Base-by-base conservation (phyloP, 1,140 invertebrate genomes). In the Zeugodacus cucurbitae region DNA sequence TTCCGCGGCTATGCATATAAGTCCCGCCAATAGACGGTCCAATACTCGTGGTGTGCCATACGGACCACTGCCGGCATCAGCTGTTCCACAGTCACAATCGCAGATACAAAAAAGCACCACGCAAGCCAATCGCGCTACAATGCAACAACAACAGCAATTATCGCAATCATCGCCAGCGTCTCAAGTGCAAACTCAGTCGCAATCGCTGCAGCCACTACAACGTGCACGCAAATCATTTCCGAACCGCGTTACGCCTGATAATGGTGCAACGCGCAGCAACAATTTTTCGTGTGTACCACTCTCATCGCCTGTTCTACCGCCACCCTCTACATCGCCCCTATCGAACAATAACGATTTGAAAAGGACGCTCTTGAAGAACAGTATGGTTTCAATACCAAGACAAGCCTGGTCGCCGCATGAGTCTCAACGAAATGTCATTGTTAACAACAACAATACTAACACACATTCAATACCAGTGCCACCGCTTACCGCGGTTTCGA, bases 321-420 rank as follows among this genome's bases (percentile, higher is more conserved):
- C 57, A 22, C 44, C 87, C 10, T 54, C 57, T n/a, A 58, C 54
- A 32, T 34, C 54, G 8, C 29, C 85, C 6, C 41, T 57, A n/a
- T 5, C n/a, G 17, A 44, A 34, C 10, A 82, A 26, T 29, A 82
- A 82, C 17, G 88, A 88, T 44, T 58, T 44, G 26, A 87, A 86
- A 87, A 62, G 85, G 57, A 62, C 88, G 20, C 70, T 88, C 29
- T n/a, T 86, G 6, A 88, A 34, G 57, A 91, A 90, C 54, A 91
- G 92, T 17, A 93, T 93, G 92, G 91, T 93, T 7, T 90, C 92
- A 26, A 93, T 93, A 89, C 92, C 92, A n/a, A 37, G 74, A 17
- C 74, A 82, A 54, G 74, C 74, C 3, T 82, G 74, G 74, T 82
- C 74, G n/a, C 74, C 74, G 89, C 91, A 32, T 82, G 74, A 82